These are phyloP conservation scores for Heteromyza rotundicornis DNA, from an alignment of 2,888 invertebrate genomes.

Conservation along the genomic window DNA sequence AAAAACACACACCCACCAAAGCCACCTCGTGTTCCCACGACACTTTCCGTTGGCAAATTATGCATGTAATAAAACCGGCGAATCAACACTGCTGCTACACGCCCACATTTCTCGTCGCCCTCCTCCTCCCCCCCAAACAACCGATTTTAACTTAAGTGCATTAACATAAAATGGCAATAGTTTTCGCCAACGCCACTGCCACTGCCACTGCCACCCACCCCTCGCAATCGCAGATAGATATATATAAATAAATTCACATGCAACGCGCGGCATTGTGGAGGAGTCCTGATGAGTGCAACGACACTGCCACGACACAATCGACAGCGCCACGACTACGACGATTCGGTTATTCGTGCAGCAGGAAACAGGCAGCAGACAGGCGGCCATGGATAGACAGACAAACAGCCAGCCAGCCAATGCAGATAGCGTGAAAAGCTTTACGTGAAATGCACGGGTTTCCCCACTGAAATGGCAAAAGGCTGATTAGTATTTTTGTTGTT, in stretches of 20 bases:
- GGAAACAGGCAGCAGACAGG: slow-evolving; percentile 20
- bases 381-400: slow-evolving; percentile 32
- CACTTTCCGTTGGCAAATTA: slow-evolving; percentile 46
- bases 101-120: slow-evolving; percentile 14
- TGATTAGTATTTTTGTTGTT: not conserved
- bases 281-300: slow-evolving; percentile 59
- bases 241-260: slow-evolving; percentile 24
- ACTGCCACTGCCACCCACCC: slow-evolving; percentile 5
- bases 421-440: too few species aligned
- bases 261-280: slow-evolving; percentile 6
- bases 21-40: slow-evolving; percentile 40
- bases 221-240: not conserved
- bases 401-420: too few species aligned
- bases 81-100: slow-evolving; percentile 33
- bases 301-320: slow-evolving; percentile 42
- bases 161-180: slow-evolving; percentile 53
- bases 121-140: slow-evolving; percentile 36
- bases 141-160: slow-evolving; percentile 49
- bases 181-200: slow-evolving; percentile 19
- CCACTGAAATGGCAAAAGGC: not conserved
- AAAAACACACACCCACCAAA: not conserved
- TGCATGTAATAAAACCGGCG: slow-evolving; percentile 59
- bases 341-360: slow-evolving; percentile 10
- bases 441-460: not conserved
- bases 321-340: slow-evolving; percentile 1